Conservation (phyloP, 2,888 invertebrate species). For the Saturnia pavonia region DNA sequence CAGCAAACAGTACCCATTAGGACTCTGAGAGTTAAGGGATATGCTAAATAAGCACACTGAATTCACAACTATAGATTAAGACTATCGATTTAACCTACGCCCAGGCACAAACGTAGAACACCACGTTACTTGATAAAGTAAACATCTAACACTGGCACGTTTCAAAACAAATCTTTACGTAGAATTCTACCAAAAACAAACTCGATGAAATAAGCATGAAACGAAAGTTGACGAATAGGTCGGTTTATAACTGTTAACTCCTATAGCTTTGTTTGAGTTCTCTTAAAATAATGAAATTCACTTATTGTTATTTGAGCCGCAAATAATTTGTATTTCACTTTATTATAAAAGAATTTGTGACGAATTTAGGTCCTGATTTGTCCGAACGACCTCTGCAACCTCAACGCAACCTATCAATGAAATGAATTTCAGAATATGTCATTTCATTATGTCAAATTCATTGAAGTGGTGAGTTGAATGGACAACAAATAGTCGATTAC, state of each 20-base stretch:
- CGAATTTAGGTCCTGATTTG: constrained; percentile 40
- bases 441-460: constrained; percentile 16
- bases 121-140: constrained; percentile 47
- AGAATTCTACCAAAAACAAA: constrained; percentile 38
- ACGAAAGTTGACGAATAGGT: constrained; percentile 6
- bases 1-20: constrained; percentile 48
- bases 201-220: constrained; percentile 40
- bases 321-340: constrained; percentile 34
- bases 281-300: constrained; percentile 33
- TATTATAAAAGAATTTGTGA: constrained; percentile 39
- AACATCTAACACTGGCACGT: constrained; percentile 52
- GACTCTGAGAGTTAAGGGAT: constrained; percentile 51
- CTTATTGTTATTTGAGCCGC: constrained; percentile 32
- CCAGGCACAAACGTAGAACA: constrained; percentile 50
- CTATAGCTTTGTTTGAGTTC: constrained; percentile 15
- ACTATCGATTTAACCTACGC: constrained; percentile 59
- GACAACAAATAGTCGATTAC: background rate
- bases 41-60: constrained; percentile 65
- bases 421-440: constrained; percentile 23
- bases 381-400: constrained; percentile 34
- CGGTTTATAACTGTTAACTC: background rate
- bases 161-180: constrained; percentile 48
- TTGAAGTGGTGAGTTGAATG: background rate
- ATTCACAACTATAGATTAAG: constrained; percentile 60
- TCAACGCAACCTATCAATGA: constrained; percentile 33